Evolutionary conservation across 2,113 vertebrate species (phyloP).

Genomic region (Leptodactylus fuscus): DNA sequence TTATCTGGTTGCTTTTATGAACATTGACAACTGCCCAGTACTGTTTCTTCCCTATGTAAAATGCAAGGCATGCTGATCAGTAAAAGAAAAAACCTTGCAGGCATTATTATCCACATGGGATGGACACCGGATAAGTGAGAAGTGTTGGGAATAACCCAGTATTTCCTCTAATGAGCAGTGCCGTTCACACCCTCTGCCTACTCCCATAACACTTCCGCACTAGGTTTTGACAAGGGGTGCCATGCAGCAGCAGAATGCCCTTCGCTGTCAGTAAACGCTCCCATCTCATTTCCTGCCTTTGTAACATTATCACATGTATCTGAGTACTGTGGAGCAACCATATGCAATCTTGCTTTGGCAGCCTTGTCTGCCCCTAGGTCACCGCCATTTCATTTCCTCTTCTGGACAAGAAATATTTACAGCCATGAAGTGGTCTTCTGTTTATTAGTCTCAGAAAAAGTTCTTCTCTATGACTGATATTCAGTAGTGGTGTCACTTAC

Average conservation of each 20-base stretch:
- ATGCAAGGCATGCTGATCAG: background rate
- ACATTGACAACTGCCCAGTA: background rate
- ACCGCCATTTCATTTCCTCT: conserved; percentile 44
- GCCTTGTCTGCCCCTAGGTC: conserved; percentile 23
- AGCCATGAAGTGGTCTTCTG: background rate
- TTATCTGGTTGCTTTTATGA: background rate
- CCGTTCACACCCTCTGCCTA: conserved; percentile 30
- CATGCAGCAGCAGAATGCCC: conserved; percentile 15
- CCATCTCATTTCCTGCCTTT: conserved; percentile 44
- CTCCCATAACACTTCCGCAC: conserved; percentile 29
- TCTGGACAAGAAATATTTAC: background rate
- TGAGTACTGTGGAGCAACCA: background rate
- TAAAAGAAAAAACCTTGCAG: background rate
- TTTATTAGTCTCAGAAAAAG: no score
- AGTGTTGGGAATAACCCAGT: background rate
- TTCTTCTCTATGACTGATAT: no score
- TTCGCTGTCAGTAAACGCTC: conserved; percentile 24
- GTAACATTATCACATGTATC: conserved; percentile 30
- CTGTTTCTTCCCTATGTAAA: background rate
- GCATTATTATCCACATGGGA: background rate
- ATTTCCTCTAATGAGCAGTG: conserved; percentile 13
- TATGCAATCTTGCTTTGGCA: conserved; percentile 46
- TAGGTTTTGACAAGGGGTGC: conserved; percentile 43
- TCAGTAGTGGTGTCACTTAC: no score
- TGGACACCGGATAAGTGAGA: conserved; percentile 29